Evolutionary conservation across 2,888 invertebrate species (phyloP).

Genomic region (Lysandra coridon): DNA sequence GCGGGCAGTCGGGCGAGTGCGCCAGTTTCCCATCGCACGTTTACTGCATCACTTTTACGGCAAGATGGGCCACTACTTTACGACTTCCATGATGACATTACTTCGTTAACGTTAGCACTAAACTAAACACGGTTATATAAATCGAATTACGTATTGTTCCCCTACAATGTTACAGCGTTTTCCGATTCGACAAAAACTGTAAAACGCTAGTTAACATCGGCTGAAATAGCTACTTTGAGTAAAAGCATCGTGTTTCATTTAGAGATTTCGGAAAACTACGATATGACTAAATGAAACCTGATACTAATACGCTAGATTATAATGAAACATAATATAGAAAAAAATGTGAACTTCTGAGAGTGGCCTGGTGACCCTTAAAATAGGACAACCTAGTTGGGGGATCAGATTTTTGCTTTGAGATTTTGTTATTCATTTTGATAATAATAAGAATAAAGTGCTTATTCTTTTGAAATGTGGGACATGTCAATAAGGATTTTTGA

Average conservation of each 20-base stretch:
- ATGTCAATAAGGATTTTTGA: background rate
- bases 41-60: constrained; percentile 35
- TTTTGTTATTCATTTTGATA: too few species aligned
- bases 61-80: constrained; percentile 32
- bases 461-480: background rate
- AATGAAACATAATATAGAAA: too few species aligned
- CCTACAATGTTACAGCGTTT: constrained; percentile 34
- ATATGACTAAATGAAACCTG: too few species aligned
- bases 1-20: constrained; percentile 35
- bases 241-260: too few species aligned
- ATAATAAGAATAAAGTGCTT: background rate
- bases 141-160: constrained; percentile 32
- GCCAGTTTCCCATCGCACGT: constrained; percentile 37
- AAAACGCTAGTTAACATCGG: background rate
- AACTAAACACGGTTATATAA: constrained; percentile 32
- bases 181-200: background rate
- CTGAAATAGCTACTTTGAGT: background rate
- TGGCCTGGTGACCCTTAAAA: background rate
- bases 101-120: constrained; percentile 34
- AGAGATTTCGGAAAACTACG: too few species aligned
- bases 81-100: constrained; percentile 34
- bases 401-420: too few species aligned
- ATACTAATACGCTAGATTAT: too few species aligned
- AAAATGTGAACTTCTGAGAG: background rate
- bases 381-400: too few species aligned